Percentiles rank a stretch among this genome's conserved stretches.
These are phyloP conservation scores for Opisthocomus hoazin DNA, from an alignment of 2,113 vertebrate genomes.

Conservation along the genomic window DNA sequence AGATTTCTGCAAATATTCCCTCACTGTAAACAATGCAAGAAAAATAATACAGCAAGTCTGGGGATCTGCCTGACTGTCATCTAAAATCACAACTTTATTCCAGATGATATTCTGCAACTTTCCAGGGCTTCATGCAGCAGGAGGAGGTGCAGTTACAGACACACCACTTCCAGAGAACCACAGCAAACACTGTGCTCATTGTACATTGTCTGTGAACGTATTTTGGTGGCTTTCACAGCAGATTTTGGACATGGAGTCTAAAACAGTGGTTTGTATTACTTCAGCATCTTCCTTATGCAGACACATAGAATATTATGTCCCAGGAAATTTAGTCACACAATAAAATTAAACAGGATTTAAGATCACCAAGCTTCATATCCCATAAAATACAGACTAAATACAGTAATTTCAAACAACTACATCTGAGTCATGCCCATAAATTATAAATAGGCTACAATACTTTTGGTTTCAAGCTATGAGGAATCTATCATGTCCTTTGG, in stretches of 20 bases:
- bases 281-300: neutral
- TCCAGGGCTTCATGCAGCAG: neutral
- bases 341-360: neutral
- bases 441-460: neutral
- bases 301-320: neutral
- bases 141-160: neutral
- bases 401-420: neutral
- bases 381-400: neutral
- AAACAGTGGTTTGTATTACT: neutral
- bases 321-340: neutral
- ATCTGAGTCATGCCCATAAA: neutral
- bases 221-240: neutral
- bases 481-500: neutral
- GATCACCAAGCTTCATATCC: neutral
- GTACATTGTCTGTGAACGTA: neutral
- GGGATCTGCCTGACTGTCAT: neutral
- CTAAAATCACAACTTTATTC: neutral
- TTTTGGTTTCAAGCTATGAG: neutral
- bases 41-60: neutral
- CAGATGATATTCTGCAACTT: neutral
- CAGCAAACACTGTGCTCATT: neutral
- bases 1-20: neutral
- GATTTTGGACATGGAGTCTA: neutral
- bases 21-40: neutral
- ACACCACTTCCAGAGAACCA: neutral